phyloP scores from a whole-genome alignment of 2,113 vertebrate species.

The Cottus gobio region DNA sequence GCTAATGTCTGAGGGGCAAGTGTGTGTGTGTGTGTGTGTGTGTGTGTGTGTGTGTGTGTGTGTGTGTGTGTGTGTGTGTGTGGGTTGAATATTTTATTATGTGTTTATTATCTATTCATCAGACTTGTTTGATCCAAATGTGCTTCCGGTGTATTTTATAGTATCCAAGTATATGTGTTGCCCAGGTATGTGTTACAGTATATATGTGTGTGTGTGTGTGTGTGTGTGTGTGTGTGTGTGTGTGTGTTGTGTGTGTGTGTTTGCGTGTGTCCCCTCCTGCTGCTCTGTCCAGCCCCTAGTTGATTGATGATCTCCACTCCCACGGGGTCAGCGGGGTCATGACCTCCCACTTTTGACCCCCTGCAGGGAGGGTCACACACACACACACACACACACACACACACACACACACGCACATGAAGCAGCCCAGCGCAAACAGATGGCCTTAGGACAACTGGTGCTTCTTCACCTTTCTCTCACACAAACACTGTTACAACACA shows the following conservation, averaged over 20 bases:
- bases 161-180: background rate
- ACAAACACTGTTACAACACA: slow-evolving; percentile 16
- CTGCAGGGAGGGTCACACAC: slow-evolving; percentile 65
- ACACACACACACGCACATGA: slow-evolving; percentile 27
- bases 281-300: slow-evolving; percentile 72
- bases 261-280: slow-evolving; percentile 59
- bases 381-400: slow-evolving; percentile 30
- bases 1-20: slow-evolving; percentile 18
- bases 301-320: slow-evolving; percentile 82
- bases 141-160: slow-evolving; percentile 1
- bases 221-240: slow-evolving; percentile 33
- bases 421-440: slow-evolving; percentile 71
- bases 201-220: slow-evolving; percentile 40
- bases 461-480: slow-evolving; percentile 66
- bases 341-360: slow-evolving; percentile 79
- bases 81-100: background rate
- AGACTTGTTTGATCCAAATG: background rate
- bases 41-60: slow-evolving; percentile 19
- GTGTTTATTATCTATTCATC: background rate
- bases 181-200: slow-evolving; percentile 46
- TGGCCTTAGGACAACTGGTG: slow-evolving; percentile 72
- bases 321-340: slow-evolving; percentile 75
- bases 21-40: slow-evolving; percentile 21
- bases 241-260: slow-evolving; percentile 45
- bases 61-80: slow-evolving; percentile 14